Evolutionary conservation across 1,140 invertebrate genomes (phyloP).

Genomic region (Pseudomyrmex gracilis): DNA sequence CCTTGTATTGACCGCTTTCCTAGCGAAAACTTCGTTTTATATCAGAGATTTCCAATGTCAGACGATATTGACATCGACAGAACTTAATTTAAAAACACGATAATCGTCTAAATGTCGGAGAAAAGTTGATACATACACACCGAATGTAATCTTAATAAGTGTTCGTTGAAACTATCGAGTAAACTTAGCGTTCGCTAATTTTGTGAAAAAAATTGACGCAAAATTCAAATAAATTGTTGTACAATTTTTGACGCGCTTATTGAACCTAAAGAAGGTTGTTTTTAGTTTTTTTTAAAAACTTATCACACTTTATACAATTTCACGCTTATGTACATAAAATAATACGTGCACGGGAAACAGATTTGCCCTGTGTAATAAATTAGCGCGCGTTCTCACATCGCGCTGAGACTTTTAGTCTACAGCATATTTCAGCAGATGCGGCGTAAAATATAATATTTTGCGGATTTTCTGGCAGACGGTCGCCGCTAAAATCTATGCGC

Average conservation of each 20-base stretch:
- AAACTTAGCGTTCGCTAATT: not conserved
- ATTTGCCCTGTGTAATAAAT: slow-evolving; percentile 17
- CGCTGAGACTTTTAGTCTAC: not conserved
- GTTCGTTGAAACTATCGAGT: not conserved
- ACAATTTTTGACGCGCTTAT: not conserved
- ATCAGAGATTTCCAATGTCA: slow-evolving; percentile 5
- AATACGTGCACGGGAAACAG: not conserved
- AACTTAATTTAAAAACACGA: slow-evolving; percentile 23
- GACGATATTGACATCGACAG: slow-evolving; percentile 31
- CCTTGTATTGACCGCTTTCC: slow-evolving; percentile 43
- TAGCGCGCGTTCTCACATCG: not conserved
- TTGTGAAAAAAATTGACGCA: not conserved
- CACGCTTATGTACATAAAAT: no score
- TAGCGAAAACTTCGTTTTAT: slow-evolving; percentile 44
- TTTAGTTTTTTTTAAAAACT: no score
- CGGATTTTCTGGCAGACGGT: slow-evolving; percentile 17
- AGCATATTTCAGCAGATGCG: not conserved
- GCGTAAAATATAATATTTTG: slow-evolving; percentile 42
- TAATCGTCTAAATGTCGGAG: slow-evolving; percentile 33
- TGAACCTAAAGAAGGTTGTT: no score
- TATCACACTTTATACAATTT: no score
- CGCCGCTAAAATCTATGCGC: slow-evolving; percentile 48
- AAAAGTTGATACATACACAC: slow-evolving; percentile 12
- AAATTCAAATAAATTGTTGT: not conserved
- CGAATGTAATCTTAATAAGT: slow-evolving; percentile 42